Conservation (phyloP, 2,797 vertebrate genomes). For the Choloepus didactylus region DNA sequence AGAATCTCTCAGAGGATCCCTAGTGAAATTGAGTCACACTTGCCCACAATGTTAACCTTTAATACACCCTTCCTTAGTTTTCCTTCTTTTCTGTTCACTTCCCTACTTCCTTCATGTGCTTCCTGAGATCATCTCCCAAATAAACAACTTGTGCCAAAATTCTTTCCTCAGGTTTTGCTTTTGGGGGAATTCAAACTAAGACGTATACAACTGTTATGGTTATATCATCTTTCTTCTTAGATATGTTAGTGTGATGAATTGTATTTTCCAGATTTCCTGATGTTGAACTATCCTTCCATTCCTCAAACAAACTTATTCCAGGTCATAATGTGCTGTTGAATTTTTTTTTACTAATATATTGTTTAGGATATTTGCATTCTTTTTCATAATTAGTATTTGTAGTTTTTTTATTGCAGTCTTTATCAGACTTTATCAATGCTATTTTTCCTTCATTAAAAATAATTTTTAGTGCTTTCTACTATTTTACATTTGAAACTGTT, state of each 20-base stretch:
- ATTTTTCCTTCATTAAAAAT: not conserved
- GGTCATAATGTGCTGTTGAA: not conserved
- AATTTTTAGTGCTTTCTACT: not conserved
- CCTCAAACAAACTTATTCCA: not conserved
- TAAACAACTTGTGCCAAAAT: not conserved
- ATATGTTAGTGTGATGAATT: too few relatives aligned
- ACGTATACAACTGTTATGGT: not conserved
- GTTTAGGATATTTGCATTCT: not conserved
- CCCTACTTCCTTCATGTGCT: not conserved
- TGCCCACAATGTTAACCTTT: not conserved
- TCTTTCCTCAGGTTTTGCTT: not conserved
- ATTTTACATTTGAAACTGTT: not conserved
- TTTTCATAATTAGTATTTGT: not conserved
- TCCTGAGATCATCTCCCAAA: not conserved
- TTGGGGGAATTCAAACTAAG: not conserved
- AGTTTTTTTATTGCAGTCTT: not conserved
- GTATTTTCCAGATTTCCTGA: not conserved
- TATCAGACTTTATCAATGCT: not conserved
- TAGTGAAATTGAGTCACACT: not conserved
- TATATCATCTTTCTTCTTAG: too few relatives aligned
- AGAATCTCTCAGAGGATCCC: not conserved
- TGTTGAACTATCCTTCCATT: not conserved
- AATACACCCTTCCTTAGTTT: not conserved
- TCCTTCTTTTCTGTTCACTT: not conserved
- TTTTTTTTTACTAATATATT: not conserved